A percentile compares a stretch with the other conserved stretches of the same genome.
phyloP scores from a whole-genome alignment of 2,888 invertebrate genomes.

The Rhaphigaster nebulosa region DNA sequence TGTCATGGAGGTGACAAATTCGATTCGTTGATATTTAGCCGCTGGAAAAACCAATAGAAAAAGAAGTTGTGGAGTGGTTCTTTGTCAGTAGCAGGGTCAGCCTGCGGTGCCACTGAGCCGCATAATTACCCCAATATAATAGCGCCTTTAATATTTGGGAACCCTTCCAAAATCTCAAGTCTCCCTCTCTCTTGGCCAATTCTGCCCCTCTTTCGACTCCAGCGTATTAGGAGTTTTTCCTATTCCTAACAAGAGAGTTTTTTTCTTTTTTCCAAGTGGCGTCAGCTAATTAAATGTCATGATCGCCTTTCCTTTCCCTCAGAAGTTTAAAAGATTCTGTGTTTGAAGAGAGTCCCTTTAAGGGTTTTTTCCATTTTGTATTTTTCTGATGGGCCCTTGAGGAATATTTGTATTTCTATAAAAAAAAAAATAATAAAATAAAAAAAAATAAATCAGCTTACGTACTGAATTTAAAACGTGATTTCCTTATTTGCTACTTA shows the following conservation, averaged over 20 bases:
- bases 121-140: neutral
- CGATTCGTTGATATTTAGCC: neutral
- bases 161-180: neutral
- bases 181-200: neutral
- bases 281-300: neutral
- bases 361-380: neutral
- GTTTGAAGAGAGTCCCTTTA: neutral
- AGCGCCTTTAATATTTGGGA: conserved; percentile 8
- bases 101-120: neutral
- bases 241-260: neutral
- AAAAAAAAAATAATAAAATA: too few species aligned
- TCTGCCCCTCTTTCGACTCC: neutral
- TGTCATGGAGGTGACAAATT: too few species aligned
- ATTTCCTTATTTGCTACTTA: neutral
- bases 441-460: neutral
- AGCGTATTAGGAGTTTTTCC: neutral
- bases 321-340: neutral
- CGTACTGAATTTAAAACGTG: neutral
- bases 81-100: neutral
- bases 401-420: too few species aligned
- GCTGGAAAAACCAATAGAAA: neutral
- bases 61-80: neutral
- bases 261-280: neutral
- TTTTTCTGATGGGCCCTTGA: neutral
- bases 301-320: neutral